Evolutionary conservation across 2,888 invertebrate species (phyloP).

Genomic region (Mesorhabditis sp.): DNA sequence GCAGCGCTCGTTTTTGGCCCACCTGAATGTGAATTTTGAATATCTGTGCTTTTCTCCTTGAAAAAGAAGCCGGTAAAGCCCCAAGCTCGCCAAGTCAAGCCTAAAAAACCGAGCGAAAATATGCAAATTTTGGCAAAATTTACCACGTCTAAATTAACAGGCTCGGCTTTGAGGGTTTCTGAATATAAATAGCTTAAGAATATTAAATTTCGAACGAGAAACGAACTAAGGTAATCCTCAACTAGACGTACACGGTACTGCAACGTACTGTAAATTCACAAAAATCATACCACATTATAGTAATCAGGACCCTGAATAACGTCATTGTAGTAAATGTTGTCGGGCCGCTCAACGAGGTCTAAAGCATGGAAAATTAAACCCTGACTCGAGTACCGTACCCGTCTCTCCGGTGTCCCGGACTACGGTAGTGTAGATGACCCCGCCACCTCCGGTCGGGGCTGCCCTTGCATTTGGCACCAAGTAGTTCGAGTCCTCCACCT

Average conservation of each 20-base stretch:
- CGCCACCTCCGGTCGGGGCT: neutral
- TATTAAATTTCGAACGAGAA: too few relatives aligned
- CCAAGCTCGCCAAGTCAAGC: too few relatives aligned
- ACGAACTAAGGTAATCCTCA: neutral
- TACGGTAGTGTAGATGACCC: neutral
- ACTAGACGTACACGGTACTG: too few relatives aligned
- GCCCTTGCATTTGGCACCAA: slow-evolving; percentile 25
- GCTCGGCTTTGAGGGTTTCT: too few relatives aligned
- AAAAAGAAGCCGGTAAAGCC: too few relatives aligned
- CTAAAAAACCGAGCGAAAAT: too few relatives aligned
- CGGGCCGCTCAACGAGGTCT: neutral
- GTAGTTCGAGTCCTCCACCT: slow-evolving; percentile 18
- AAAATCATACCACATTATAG: slow-evolving; percentile 1
- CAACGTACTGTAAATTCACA: neutral
- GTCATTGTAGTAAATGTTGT: neutral
- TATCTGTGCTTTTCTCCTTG: too few relatives aligned
- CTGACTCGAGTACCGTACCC: neutral
- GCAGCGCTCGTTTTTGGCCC: neutral
- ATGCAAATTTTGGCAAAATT: too few relatives aligned
- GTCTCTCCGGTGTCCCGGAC: slow-evolving; percentile 1
- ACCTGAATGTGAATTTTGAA: too few relatives aligned
- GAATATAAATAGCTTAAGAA: too few relatives aligned
- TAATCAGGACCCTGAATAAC: neutral
- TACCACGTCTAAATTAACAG: too few relatives aligned
- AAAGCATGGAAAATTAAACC: neutral